phyloP scores from a whole-genome alignment of 2,113 vertebrate species.

The Sebastes schlegelii region DNA sequence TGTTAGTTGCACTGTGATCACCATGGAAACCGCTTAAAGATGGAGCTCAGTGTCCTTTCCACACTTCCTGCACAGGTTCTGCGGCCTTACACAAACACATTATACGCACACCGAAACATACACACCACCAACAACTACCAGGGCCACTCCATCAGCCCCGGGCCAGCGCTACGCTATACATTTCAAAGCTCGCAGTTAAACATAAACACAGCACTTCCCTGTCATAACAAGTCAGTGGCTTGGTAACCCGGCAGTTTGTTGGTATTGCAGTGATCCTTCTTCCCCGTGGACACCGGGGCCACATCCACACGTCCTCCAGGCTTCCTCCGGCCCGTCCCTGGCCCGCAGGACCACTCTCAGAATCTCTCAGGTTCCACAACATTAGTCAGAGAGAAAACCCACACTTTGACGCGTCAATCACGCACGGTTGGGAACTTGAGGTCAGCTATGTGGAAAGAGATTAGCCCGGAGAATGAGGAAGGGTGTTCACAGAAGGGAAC shows the following conservation, averaged over 20 bases:
- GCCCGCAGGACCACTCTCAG: slow-evolving; percentile 28
- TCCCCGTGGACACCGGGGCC: slow-evolving; percentile 63
- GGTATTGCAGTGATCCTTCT: slow-evolving; percentile 75
- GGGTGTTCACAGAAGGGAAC: slow-evolving; percentile 22
- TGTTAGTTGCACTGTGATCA: neutral
- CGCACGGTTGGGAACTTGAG: slow-evolving; percentile 24
- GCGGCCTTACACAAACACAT: slow-evolving; percentile 24
- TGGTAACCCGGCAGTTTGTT: slow-evolving; percentile 73
- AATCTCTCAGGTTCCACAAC: slow-evolving; percentile 64
- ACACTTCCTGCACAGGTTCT: slow-evolving; percentile 23
- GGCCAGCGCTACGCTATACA: slow-evolving; percentile 68
- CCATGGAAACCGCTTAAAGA: slow-evolving; percentile 24
- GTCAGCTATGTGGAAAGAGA: slow-evolving; percentile 57
- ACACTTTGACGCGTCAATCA: slow-evolving; percentile 46
- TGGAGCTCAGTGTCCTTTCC: slow-evolving; percentile 11
- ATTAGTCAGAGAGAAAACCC: slow-evolving; percentile 47
- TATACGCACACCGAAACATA: slow-evolving; percentile 32
- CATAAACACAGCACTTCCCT: slow-evolving; percentile 82
- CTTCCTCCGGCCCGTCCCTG: slow-evolving; percentile 59
- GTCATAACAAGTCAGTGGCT: slow-evolving; percentile 76
- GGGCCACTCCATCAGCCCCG: slow-evolving; percentile 64
- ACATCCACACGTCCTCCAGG: slow-evolving; percentile 65
- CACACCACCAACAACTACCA: slow-evolving; percentile 40
- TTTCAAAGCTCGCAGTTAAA: slow-evolving; percentile 80
- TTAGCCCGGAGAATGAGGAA: slow-evolving; percentile 37